Percentiles rank a stretch among this genome's conserved stretches.
Conservation (phyloP, 1,140 invertebrate genomes). For the Ips nitidus region DNA sequence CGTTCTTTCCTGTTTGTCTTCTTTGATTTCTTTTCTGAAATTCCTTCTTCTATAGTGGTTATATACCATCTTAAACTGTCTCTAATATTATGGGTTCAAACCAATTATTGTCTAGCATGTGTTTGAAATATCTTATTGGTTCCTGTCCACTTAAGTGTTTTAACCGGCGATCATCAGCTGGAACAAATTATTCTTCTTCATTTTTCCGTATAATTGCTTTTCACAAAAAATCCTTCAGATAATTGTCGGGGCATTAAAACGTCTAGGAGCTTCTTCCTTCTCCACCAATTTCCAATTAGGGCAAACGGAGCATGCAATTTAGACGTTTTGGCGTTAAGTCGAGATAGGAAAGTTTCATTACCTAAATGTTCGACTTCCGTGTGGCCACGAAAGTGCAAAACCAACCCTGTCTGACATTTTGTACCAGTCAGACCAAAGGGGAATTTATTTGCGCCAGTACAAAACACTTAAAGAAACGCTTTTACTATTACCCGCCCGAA, state of each 20-base stretch:
- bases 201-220: too few species aligned
- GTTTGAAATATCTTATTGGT: too few species aligned
- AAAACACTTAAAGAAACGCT: neutral
- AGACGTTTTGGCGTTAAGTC: constrained; percentile 18
- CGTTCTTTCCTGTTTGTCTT: too few species aligned
- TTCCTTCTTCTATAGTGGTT: too few species aligned
- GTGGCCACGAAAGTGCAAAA: constrained; percentile 23
- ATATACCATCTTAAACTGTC: too few species aligned
- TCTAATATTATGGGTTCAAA: too few species aligned
- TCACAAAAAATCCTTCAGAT: neutral
- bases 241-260: constrained; percentile 18
- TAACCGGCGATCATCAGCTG: too few species aligned
- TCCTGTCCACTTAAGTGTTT: too few species aligned
- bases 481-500: neutral
- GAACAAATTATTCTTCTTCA: too few species aligned
- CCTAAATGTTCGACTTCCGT: constrained; percentile 27
- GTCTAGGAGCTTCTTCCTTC: constrained; percentile 22
- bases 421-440: constrained; percentile 10
- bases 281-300: constrained; percentile 13
- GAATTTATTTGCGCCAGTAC: neutral
- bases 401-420: constrained; percentile 1
- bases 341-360: constrained; percentile 27
- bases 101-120: too few species aligned
- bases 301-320: constrained; percentile 21
- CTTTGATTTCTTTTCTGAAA: too few species aligned